Conservation (phyloP, 2,113 vertebrate genomes). For the Leuciscus idus region DNA sequence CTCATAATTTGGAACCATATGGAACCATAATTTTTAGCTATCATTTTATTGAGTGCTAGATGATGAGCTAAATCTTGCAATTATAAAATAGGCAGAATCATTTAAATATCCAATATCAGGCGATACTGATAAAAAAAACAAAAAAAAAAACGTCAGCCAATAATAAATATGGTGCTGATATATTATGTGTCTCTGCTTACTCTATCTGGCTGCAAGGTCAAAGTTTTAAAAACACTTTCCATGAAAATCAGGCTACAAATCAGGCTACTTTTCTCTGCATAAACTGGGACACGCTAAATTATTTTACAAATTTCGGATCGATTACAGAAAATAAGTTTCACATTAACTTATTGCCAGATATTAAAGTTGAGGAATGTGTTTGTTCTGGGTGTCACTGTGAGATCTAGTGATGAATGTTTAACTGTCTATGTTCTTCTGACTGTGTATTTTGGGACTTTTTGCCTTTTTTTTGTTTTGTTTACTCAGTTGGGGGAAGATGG, state of each 20-base stretch:
- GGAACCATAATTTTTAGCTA: no score
- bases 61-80: background rate
- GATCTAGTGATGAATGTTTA: conserved; percentile 40
- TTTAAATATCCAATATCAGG: background rate
- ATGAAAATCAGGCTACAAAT: background rate
- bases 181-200: background rate
- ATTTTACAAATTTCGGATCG: background rate
- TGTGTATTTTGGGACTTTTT: conserved; percentile 15
- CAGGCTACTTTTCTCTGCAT: background rate
- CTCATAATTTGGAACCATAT: no score
- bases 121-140: background rate
- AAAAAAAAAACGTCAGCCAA: background rate
- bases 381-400: background rate
- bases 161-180: background rate
- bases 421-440: background rate
- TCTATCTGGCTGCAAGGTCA: background rate
- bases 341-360: background rate
- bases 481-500: conserved; percentile 2
- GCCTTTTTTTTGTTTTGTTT: conserved; percentile 18
- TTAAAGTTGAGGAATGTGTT: background rate
- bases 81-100: background rate
- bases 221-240: background rate
- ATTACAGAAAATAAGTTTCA: background rate
- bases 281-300: background rate
- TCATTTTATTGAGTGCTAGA: no score